These are phyloP conservation scores for Drosophila helvetica DNA, from an alignment of 2,888 invertebrate species.

Conservation along the genomic window DNA sequence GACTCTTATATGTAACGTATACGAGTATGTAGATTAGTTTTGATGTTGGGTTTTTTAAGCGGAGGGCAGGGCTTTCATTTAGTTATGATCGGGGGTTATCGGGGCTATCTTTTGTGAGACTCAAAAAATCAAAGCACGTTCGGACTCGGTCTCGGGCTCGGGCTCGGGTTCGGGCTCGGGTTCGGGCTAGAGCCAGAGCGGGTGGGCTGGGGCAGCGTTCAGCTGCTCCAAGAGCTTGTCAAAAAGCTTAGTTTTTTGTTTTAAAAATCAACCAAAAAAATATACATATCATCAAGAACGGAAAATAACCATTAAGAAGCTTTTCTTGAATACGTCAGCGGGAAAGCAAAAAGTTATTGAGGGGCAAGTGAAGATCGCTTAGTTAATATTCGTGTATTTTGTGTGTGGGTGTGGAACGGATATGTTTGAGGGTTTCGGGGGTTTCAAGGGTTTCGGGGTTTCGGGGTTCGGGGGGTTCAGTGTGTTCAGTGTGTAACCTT, in stretches of 20 bases:
- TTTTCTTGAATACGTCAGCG: constrained; percentile 72
- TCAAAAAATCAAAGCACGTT: constrained; percentile 71
- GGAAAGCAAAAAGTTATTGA: constrained; percentile 63
- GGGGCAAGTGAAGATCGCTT: constrained; percentile 67
- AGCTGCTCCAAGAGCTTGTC: constrained; percentile 53
- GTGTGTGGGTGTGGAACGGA: constrained; percentile 16
- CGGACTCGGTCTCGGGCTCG: constrained; percentile 3
- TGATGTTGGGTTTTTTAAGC: constrained; percentile 37
- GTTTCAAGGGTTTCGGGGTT: not conserved
- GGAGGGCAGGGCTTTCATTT: constrained; percentile 18
- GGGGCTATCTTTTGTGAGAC: constrained; percentile 36
- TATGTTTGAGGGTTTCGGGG: not conserved
- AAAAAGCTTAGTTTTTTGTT: constrained; percentile 40
- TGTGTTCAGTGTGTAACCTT: constrained; percentile 31
- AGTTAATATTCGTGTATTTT: constrained; percentile 31
- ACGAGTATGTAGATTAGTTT: constrained; percentile 30
- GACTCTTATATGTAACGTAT: constrained; percentile 41
- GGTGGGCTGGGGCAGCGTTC: constrained; percentile 60
- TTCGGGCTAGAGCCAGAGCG: not conserved
- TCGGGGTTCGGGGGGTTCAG: not conserved
- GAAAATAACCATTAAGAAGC: constrained; percentile 76
- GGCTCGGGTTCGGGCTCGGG: not conserved
- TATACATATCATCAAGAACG: constrained; percentile 51
- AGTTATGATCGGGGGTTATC: constrained; percentile 14
- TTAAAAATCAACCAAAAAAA: constrained; percentile 55